Base-by-base conservation (phyloP, 2,888 invertebrate genomes). In the Brenthis ino region DNA sequence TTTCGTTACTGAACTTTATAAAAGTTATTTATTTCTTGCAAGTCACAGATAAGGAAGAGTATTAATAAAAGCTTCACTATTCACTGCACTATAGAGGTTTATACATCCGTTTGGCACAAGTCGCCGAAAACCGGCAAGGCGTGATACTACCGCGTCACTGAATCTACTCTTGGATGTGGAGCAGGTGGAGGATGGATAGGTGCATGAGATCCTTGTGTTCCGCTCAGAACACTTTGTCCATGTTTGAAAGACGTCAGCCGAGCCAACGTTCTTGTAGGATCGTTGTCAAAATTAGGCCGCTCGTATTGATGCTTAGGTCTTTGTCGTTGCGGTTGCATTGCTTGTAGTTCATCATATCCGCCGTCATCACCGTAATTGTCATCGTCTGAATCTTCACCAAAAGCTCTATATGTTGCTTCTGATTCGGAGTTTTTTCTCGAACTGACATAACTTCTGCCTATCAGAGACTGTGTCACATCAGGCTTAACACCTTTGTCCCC, bases 31-130 rank as follows among this genome's bases (percentile, higher is more conserved):
- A 68, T 77, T 72, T 68, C 68, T 74, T 71, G 74, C 75, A 77
- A 76, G 72, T 72, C 71, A 75, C 70, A 74, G 73, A 77, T 80
- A 80, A 85, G 89, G 88, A 91, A 89, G 87, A 90, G 85, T 89
- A 84, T 81, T 77, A 83, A 61, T 61, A 67, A 61, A 60, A 70
- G 74, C 70, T 64, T 76, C 74, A 76, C 77, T 75, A 72, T 64
- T 78, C 82, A 85, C 84, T 84, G 82, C 84, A 86, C 85, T 87
- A 84, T 69, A 78, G 24, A 58, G 51, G 80, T 84, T 88, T 88
- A 93, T 81, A 93, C 93, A 86, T 93, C 93, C 82, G 93, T 93
- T 93, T 93, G 93, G 93, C 93, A 93, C 93, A 93, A 80, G 78
- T 92, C 91, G 85, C 91, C 93, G 93, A 93, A 91, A 80, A 81